Evolutionary conservation across 1,140 invertebrate species (phyloP), one percentile per base, ranked within the genome.

Genomic region (Drosophila erecta): DNA sequence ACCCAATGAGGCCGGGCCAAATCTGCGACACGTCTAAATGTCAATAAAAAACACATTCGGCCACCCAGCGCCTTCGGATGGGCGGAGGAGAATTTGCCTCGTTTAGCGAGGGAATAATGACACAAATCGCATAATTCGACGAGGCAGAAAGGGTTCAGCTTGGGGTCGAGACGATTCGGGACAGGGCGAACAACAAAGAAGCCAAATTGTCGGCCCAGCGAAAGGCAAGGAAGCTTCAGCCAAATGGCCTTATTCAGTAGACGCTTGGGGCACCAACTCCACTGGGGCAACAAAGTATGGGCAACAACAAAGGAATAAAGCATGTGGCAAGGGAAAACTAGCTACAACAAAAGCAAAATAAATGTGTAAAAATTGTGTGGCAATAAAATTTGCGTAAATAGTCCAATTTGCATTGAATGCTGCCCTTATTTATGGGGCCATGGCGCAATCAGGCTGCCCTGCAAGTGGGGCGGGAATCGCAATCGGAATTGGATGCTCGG

Each of bases 371-470:
- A 90, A 89, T 84, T 74, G 76, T 79, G 69, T 58, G 85, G 85
- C 79, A 87, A 87, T 87, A 87, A 89, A 87, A 87, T 87, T 87
- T 87, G 84, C 84, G 84, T 87, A 87, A 87, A 89, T 87, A 89
- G 80, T 84, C 84, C 84, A 87, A 87, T 87, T 87, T 87, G 84
- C 84, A 87, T 87, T 87, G 84, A 87, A 87, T 89, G 72, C 62
- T 79, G 76, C 84, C 73, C 66, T 87, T 87, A 87, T 86, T 86
- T 86, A 89, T 89, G 72, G 51, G 58, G 76, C 81, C 56, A 75
- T 75, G 46, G 72, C 60, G 71, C 72, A 76, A 76, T 76, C 72
- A 76, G 60, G 71, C 50, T 38, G 10, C 30, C 49, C 54, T 46
- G 47, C 10, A 55, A 56, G 33, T 46, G 46, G 57, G 55, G 20